Evolutionary conservation across 92 coral and sea anemone species (phyloP).

Genomic region (Meandrina meandrites): DNA sequence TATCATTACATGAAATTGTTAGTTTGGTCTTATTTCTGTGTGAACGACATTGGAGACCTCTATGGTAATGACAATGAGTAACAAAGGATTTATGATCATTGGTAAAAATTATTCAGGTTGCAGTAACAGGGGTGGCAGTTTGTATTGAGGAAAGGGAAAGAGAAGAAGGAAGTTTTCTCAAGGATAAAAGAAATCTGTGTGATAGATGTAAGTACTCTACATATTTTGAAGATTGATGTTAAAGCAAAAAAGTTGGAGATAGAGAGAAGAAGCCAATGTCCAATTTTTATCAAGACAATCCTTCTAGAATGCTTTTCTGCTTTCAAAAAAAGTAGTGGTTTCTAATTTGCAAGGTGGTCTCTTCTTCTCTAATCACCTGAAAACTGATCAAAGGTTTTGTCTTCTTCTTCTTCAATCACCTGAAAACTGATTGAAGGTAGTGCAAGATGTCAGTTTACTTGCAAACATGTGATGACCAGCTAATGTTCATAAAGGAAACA

Average conservation of each 20-base stretch:
- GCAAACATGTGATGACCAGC: neutral
- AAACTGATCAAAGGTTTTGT: neutral
- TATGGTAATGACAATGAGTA: neutral
- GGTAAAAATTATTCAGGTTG: conserved; percentile 56
- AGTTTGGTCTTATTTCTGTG: neutral
- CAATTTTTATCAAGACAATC: neutral
- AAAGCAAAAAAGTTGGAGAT: too few relatives aligned
- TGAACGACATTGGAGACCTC: neutral
- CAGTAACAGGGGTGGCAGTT: conserved; percentile 89
- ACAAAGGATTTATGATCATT: neutral
- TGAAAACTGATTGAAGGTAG: neutral
- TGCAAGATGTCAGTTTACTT: neutral
- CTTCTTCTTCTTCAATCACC: too few relatives aligned
- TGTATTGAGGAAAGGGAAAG: conserved; percentile 51
- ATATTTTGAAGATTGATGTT: neutral
- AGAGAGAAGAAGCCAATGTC: neutral
- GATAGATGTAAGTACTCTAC: conserved; percentile 25
- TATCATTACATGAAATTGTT: neutral
- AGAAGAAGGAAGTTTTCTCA: conserved; percentile 20
- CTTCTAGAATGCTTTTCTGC: neutral
- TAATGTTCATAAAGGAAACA: neutral
- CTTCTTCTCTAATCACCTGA: too few relatives aligned
- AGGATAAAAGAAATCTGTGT: conserved; percentile 16
- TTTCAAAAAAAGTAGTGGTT: neutral
- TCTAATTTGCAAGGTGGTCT: neutral